Percentiles rank a stretch among this genome's conserved stretches.
Evolutionary conservation across 2,888 invertebrate species (phyloP).

Genomic region (Agrotis segetum): DNA sequence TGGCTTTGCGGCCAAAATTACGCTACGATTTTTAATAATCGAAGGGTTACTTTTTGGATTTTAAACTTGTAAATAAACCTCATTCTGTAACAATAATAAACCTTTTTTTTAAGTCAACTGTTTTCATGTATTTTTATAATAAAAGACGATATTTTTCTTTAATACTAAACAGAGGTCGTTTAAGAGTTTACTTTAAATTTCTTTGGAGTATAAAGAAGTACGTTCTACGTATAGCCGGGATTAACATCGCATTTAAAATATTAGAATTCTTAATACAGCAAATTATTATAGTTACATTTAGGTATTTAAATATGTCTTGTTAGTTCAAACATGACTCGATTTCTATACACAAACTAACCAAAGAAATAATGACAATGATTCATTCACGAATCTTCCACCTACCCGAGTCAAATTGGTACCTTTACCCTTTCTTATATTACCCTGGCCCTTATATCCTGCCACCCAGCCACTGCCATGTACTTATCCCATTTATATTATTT

Average conservation of each 20-base stretch:
- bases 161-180: not conserved
- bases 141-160: not conserved
- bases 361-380: not conserved
- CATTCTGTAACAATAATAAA: not conserved
- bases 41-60: constrained; percentile 3
- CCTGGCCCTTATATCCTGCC: not conserved
- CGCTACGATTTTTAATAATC: constrained; percentile 11
- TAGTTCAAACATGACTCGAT: not conserved
- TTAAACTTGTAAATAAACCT: constrained; percentile 10
- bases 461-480: constrained; percentile 48
- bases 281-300: not conserved
- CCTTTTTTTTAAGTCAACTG: not conserved
- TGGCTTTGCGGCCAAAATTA: not conserved
- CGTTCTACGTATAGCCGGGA: not conserved
- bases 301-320: not conserved
- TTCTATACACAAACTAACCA: not conserved
- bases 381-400: not conserved
- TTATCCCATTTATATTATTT: not conserved
- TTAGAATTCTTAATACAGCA: not conserved
- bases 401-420: constrained; percentile 22
- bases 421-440: not conserved
- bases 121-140: no score
- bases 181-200: not conserved
- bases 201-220: not conserved
- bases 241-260: not conserved